A percentile compares a stretch with the other conserved stretches of the same genome.
phyloP scores from a whole-genome alignment of 2,888 invertebrate species.

The Drosophila helvetica region DNA sequence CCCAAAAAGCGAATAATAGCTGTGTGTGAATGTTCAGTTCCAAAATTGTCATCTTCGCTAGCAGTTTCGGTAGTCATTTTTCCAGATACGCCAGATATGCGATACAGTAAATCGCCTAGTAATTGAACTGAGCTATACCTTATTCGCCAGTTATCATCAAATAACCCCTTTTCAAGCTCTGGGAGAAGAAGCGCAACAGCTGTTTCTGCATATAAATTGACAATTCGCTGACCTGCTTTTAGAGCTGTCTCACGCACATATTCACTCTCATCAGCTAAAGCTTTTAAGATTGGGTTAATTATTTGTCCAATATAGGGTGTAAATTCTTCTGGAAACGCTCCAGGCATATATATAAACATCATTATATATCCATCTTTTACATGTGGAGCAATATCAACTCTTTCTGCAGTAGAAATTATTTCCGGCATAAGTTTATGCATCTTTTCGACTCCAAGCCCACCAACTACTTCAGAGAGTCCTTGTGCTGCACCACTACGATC shows the following conservation, averaged over 20 bases:
- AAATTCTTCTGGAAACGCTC: constrained; percentile 97
- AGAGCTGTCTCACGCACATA: constrained; percentile 99
- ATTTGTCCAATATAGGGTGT: constrained; percentile 98
- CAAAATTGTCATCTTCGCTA: constrained; percentile 99
- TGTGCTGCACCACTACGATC: constrained; percentile 98
- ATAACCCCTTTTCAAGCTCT: constrained; percentile 95
- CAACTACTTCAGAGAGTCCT: constrained; percentile 98
- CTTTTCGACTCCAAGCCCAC: constrained; percentile 97
- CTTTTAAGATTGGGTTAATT: constrained; percentile 98
- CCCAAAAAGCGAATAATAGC: constrained; percentile 96
- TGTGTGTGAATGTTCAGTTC: constrained; percentile 96
- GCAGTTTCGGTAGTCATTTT: constrained; percentile 99
- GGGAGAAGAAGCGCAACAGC: constrained; percentile 96
- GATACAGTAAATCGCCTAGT: constrained; percentile 96
- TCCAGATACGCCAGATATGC: constrained; percentile 98
- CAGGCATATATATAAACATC: constrained; percentile 99
- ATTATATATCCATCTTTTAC: constrained; percentile 99
- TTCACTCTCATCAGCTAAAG: constrained; percentile 99
- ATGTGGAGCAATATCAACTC: constrained; percentile 96
- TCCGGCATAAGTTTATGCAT: constrained; percentile 98
- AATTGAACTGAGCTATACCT: constrained; percentile 97
- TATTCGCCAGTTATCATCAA: constrained; percentile 99
- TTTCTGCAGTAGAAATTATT: constrained; percentile 96
- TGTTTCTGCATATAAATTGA: constrained; percentile 97
- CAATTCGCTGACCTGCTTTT: constrained; percentile 97